A percentile compares a stretch with the other conserved stretches of the same genome.
These are phyloP conservation scores for Coelopa pilipes DNA, from an alignment of 2,888 invertebrate genomes.

Conservation along the genomic window DNA sequence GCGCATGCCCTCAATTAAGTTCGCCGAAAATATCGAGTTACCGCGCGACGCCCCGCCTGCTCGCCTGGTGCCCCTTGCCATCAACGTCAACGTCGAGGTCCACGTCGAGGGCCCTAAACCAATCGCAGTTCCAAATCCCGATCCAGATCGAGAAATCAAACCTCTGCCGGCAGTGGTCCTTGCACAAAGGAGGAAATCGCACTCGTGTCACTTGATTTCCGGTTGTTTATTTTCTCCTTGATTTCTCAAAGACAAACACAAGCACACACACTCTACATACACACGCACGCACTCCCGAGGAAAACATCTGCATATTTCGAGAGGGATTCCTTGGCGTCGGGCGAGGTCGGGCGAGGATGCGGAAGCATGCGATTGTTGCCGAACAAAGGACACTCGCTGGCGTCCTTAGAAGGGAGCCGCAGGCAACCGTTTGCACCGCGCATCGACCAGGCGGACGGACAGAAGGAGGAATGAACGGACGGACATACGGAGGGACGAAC, in stretches of 20 bases:
- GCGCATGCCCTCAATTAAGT: constrained; percentile 20
- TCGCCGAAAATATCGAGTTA: too few relatives aligned
- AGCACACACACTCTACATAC: neutral
- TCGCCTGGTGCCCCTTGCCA: neutral
- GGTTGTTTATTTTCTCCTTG: constrained; percentile 39
- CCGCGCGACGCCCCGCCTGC: too few relatives aligned
- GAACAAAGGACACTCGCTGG: constrained; percentile 24
- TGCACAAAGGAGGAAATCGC: constrained; percentile 49
- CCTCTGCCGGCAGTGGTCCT: constrained; percentile 36
- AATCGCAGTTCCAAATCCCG: constrained; percentile 13
- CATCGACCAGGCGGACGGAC: neutral
- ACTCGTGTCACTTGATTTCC: constrained; percentile 63
- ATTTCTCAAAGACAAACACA: neutral
- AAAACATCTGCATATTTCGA: constrained; percentile 34
- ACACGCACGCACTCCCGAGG: neutral
- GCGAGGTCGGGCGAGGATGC: neutral
- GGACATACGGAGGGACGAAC: neutral
- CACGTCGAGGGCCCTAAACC: constrained; percentile 3
- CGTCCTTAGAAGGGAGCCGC: constrained; percentile 2
- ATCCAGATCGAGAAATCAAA: constrained; percentile 11
- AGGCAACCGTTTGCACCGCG: neutral
- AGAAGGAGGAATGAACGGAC: neutral
- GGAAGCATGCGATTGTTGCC: constrained; percentile 19
- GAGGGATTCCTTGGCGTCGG: constrained; percentile 23
- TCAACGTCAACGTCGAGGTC: too few relatives aligned